Percentiles rank a stretch among this genome's conserved stretches.
Evolutionary conservation across 2,797 vertebrate species (phyloP).

Genomic region (Carcharodon carcharias): DNA sequence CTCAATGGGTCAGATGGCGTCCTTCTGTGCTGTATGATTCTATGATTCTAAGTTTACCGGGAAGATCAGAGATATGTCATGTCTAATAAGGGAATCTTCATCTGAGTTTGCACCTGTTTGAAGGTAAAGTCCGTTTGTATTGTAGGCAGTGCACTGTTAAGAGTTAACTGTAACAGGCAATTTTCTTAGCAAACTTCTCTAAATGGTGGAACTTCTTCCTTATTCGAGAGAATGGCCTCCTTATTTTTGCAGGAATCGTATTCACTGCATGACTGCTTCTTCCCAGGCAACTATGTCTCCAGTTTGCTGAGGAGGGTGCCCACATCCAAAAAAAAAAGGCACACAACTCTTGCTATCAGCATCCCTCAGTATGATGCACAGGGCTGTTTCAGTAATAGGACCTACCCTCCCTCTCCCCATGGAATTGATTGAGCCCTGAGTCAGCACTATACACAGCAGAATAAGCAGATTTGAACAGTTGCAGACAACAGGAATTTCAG

Average conservation of each 20-base stretch:
- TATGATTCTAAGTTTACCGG: background rate
- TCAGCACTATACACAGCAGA: background rate
- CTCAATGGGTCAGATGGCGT: background rate
- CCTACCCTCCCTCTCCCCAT: background rate
- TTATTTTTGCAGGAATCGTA: background rate
- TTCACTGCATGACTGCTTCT: background rate
- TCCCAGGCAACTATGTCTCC: background rate
- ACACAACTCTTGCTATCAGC: background rate
- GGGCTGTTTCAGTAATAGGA: background rate
- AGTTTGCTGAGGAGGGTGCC: background rate
- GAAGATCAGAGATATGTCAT: background rate
- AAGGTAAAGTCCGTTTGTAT: background rate
- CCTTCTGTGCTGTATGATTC: background rate
- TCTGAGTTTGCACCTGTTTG: background rate
- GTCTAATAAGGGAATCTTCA: background rate
- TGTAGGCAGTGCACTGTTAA: background rate
- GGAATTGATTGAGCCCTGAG: background rate
- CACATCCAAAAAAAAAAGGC: background rate
- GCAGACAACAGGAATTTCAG: background rate
- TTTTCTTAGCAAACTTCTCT: background rate
- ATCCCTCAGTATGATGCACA: background rate
- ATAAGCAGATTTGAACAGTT: background rate
- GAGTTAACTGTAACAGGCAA: background rate
- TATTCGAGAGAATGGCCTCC: background rate
- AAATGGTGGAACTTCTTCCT: background rate